A percentile compares a stretch with the other conserved stretches of the same genome.
Evolutionary conservation across 2,113 vertebrate species (phyloP).

Genomic region (Cricetomys ansorgei): DNA sequence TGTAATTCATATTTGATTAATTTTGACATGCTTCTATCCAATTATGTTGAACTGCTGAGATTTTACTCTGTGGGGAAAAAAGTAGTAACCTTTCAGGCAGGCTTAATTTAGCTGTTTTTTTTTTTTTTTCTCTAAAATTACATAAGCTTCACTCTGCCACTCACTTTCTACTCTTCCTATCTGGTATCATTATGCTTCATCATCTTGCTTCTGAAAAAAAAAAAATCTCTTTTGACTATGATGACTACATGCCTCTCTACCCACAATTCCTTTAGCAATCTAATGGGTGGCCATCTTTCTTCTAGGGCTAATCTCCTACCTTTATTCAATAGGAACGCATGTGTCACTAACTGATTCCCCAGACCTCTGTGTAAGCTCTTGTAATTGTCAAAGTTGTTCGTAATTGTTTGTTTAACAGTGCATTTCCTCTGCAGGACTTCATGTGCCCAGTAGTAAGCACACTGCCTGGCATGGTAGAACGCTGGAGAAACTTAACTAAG

Average conservation of each 20-base stretch:
- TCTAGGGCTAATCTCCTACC: neutral
- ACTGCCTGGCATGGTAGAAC: neutral
- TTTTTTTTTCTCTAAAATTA: constrained; percentile 57
- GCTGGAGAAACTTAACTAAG: neutral
- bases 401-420: neutral
- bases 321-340: neutral
- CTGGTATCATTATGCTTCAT: neutral
- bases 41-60: constrained; percentile 65
- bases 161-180: neutral
- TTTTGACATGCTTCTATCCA: constrained; percentile 71
- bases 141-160: constrained; percentile 45
- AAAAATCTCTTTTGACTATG: neutral
- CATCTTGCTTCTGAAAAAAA: neutral
- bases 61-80: constrained; percentile 55
- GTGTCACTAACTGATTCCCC: neutral
- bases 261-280: neutral
- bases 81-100: constrained; percentile 52
- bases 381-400: neutral
- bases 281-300: neutral
- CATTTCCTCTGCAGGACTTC: neutral
- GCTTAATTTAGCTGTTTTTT: constrained; percentile 61
- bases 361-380: neutral
- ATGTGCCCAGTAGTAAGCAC: too few species aligned
- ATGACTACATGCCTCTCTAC: neutral
- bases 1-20: constrained; percentile 74